phyloP scores from a whole-genome alignment of 2,888 invertebrate species.

The Nymphalis polychloros region DNA sequence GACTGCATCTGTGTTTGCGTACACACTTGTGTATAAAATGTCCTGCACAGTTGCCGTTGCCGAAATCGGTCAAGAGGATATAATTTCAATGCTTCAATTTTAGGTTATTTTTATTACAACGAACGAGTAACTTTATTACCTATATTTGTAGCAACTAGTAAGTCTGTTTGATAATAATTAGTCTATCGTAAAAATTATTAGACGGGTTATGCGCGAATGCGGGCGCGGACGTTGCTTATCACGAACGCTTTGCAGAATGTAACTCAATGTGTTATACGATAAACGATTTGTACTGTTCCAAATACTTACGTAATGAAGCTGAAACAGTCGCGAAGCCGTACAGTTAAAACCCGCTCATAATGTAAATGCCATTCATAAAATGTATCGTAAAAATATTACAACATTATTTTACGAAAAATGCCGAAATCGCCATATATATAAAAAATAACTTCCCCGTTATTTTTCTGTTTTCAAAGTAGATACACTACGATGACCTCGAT shows the following conservation, averaged over 20 bases:
- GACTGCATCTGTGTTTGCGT: too few relatives aligned
- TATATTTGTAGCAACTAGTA: background rate
- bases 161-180: slow-evolving; percentile 19
- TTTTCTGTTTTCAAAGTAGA: too few relatives aligned
- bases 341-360: slow-evolving; percentile 25
- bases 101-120: background rate
- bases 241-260: slow-evolving; percentile 43
- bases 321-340: slow-evolving; percentile 35
- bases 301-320: slow-evolving; percentile 57
- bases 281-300: slow-evolving; percentile 56
- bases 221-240: slow-evolving; percentile 55
- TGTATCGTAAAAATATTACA: slow-evolving; percentile 19
- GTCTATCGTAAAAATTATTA: slow-evolving; percentile 21
- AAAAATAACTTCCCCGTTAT: too few relatives aligned
- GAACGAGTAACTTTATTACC: background rate
- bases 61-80: too few relatives aligned
- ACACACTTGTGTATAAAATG: too few relatives aligned
- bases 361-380: slow-evolving; percentile 27
- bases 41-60: too few relatives aligned
- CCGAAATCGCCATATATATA: too few relatives aligned
- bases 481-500: too few relatives aligned
- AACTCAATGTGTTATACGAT: slow-evolving; percentile 55
- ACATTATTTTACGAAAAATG: slow-evolving; percentile 6
- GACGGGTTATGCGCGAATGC: slow-evolving; percentile 45
- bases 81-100: too few relatives aligned